These are phyloP conservation scores for Drosophila histrio DNA, from an alignment of 2,888 invertebrate genomes.

Conservation along the genomic window DNA sequence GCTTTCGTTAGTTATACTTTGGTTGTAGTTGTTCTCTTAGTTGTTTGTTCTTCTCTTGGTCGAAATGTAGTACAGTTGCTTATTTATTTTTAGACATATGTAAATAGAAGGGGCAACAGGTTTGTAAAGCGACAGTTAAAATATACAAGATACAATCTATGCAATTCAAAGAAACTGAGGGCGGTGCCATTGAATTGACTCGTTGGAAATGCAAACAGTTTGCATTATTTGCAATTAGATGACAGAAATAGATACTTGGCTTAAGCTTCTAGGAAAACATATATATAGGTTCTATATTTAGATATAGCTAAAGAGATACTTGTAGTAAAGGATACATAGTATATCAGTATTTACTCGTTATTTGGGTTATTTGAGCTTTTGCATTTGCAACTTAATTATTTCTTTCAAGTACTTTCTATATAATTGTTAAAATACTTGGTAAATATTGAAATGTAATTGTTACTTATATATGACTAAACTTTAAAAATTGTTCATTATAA, in stretches of 20 bases:
- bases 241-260: not conserved
- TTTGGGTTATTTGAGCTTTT: conserved; percentile 31
- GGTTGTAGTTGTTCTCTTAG: conserved; percentile 19
- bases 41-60: conserved; percentile 39
- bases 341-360: conserved; percentile 23
- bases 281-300: not conserved
- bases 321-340: conserved; percentile 1
- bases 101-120: conserved; percentile 12
- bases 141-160: not conserved
- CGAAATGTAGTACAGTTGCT: conserved; percentile 38
- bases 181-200: conserved; percentile 32
- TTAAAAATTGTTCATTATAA: not conserved
- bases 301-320: conserved; percentile 11
- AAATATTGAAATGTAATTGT: conserved; percentile 7
- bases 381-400: conserved; percentile 23
- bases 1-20: conserved; percentile 69
- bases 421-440: conserved; percentile 8
- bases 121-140: not conserved
- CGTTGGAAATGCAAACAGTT: conserved; percentile 15
- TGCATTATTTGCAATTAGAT: conserved; percentile 2
- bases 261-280: conserved; percentile 3
- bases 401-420: not conserved
- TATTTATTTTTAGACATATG: conserved; percentile 1
- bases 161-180: conserved; percentile 20
- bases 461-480: not conserved